A percentile compares a stretch with the other conserved stretches of the same genome.
Conservation (phyloP, 1,140 invertebrate genomes). For the Heliconius hermathena region DNA sequence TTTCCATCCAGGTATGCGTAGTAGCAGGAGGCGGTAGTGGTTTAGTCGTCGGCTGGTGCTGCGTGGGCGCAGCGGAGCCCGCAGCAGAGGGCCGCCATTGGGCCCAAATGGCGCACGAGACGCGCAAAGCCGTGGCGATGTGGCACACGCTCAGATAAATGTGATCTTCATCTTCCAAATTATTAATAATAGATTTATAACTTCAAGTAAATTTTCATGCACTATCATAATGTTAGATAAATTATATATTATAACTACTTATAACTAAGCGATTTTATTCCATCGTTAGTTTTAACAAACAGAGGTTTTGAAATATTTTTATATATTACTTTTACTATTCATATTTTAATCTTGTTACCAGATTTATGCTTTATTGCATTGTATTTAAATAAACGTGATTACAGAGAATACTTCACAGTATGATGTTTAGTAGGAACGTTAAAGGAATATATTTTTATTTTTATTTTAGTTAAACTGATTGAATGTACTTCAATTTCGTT, state of each 20-base stretch:
- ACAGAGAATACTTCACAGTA: not conserved
- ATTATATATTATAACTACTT: not conserved
- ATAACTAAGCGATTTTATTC: not conserved
- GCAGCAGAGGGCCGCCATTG: slow-evolving; percentile 87
- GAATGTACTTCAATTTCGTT: not conserved
- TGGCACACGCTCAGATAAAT: slow-evolving; percentile 90
- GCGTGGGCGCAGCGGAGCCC: slow-evolving; percentile 85
- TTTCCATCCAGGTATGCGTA: slow-evolving; percentile 75
- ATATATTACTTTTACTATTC: slow-evolving; percentile 2
- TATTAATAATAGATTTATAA: not conserved
- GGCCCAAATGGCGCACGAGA: slow-evolving; percentile 90
- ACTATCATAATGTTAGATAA: not conserved
- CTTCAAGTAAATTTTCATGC: slow-evolving; percentile 5
- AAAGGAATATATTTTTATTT: not conserved
- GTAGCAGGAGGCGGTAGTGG: slow-evolving; percentile 85
- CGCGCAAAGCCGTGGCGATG: slow-evolving; percentile 91
- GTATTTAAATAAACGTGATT: not conserved
- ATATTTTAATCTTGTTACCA: not conserved
- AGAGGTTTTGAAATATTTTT: not conserved
- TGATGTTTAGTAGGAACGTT: not conserved
- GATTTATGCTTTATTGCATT: not conserved
- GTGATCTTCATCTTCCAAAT: slow-evolving; percentile 16
- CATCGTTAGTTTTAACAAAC: not conserved
- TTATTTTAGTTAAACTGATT: not conserved
- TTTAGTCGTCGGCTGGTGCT: slow-evolving; percentile 87